Base-by-base conservation (phyloP, 2,888 invertebrate genomes). In the Thumatha senex region DNA sequence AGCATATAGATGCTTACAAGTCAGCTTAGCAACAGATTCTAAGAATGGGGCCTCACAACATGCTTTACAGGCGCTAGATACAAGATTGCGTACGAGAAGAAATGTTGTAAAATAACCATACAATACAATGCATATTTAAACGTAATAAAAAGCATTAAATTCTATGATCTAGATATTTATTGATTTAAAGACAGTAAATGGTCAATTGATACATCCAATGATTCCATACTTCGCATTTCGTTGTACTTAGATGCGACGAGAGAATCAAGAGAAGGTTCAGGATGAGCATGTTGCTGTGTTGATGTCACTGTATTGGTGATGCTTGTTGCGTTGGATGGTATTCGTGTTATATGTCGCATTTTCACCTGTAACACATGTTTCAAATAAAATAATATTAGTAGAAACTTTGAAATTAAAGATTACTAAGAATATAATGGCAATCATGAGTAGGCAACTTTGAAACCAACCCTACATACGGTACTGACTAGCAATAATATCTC, bases 1-100 rank as follows among this genome's bases (percentile, higher is more conserved):
- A 10, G 82, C 88, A 7, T 80, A 83, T n/a, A 82, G 91, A 31
- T 89, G 92, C 56, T 64, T 92, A 35, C 86, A 87, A 68, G 82
- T 86, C 14, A 85, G 88, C 61, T 74, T 90, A 13, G 87, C 89
- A 4, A 83, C 76, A 40, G 72, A 78, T 46, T 87, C 86, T 1
- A 87, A 87, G 41, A 81, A 89, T 49, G 78, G 70, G 11, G 79
- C 84, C 10, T 80, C 86, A n/a, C 76, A 80, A 46, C 73, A 79
- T 24, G 87, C 88, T 1, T 57, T 89, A 33, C 70, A 69, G 12
- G 76, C 80, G 0, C 53, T 90, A 31, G 80, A 86, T 49, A 68
- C 72, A 2, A 76, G 82, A 48, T 47, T 85, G 34, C 64, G 71
- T 1, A 69, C 76, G 31, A 76, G 76, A 24, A 75, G 62, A 62